Conservation (phyloP, 2,888 invertebrate species). For the Drosophila cyrtoloma region DNA sequence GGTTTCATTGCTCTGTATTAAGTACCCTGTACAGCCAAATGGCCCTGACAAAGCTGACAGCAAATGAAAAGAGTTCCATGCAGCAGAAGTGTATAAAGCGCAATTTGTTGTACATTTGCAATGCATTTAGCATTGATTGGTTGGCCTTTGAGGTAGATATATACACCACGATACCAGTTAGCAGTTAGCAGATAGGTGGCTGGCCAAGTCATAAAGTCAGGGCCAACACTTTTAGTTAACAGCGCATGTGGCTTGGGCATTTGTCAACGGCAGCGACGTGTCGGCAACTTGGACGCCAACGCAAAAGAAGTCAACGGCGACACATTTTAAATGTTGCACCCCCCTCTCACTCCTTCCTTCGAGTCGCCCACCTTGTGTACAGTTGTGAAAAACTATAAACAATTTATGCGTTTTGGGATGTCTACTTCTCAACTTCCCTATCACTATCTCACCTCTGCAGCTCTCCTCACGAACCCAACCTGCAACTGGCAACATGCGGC, state of each 20-base stretch:
- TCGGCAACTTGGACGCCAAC: conserved; percentile 78
- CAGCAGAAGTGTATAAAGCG: conserved; percentile 16
- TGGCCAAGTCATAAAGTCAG: conserved; percentile 46
- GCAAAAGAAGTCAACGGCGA: conserved; percentile 52
- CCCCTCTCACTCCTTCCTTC: conserved; percentile 4
- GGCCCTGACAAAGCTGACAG: background rate
- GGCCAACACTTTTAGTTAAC: conserved; percentile 72
- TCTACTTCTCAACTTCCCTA: conserved; percentile 30
- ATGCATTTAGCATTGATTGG: conserved; percentile 64
- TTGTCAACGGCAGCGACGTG: conserved; percentile 74
- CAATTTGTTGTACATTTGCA: conserved; percentile 51
- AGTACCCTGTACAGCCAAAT: too few relatives aligned
- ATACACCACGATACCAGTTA: conserved; percentile 26
- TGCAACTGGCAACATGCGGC: conserved; percentile 56
- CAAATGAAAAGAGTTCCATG: background rate
- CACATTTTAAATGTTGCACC: conserved; percentile 53
- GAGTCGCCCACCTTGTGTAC: conserved; percentile 42
- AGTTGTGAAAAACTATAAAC: conserved; percentile 66
- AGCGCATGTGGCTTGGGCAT: conserved; percentile 75
- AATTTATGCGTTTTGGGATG: conserved; percentile 78
- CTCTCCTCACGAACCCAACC: background rate
- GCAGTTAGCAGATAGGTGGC: conserved; percentile 41
- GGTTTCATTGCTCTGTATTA: background rate
- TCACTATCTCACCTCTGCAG: background rate
- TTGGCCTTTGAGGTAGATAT: conserved; percentile 62